Base-by-base conservation (phyloP, 2,113 vertebrate species). In the Gymnorhina tibicen region DNA sequence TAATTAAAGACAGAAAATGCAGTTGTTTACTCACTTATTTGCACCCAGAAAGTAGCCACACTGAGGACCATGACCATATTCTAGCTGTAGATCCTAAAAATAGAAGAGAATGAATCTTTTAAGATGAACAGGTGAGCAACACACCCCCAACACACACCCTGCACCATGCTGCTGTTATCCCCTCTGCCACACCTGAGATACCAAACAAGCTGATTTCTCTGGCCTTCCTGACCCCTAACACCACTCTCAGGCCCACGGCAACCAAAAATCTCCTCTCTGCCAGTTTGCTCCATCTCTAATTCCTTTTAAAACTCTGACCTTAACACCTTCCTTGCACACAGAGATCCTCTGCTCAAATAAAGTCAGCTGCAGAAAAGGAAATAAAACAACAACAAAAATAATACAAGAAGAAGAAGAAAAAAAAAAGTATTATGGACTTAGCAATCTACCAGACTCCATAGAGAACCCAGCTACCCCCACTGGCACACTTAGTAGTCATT, bases 31-130 rank as follows among this genome's bases (percentile, higher is more conserved):
- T 99, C 98, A 99, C 99, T 99, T 99, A 98, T 99, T 99, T 98
- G 98, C 98, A 97, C 99, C 99, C 94, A 99, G 94, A 20, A 99
- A 98, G 97, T 98, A 98, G 93, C 97, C 97, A 92, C 98, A 97
- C 60, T 98, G 98, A 76, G 98, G 98, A 95, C 99, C 98, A 37
- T 98, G 98, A 66, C 98, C 98, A 27, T 99, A 99, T 92, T 99
- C 99, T 95, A 99, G 94, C 64, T 99, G 99, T 60, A 99, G 97
- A 93, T 99, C 99, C 99, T 99, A 95, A 46, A 92, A 96, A 85
- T 37, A 47, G 1, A 93, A 97, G 69, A 94, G 42, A 95, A 93
- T 0, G 6, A 60, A 59, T 91, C 33, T 92, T 89, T 90, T 56
- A 85, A 69, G 72, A 85, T 4, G 3, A 92, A 67, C 49, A 78